These are phyloP conservation scores for Carassius carassius DNA, from an alignment of 2,113 vertebrate species.

Conservation along the genomic window DNA sequence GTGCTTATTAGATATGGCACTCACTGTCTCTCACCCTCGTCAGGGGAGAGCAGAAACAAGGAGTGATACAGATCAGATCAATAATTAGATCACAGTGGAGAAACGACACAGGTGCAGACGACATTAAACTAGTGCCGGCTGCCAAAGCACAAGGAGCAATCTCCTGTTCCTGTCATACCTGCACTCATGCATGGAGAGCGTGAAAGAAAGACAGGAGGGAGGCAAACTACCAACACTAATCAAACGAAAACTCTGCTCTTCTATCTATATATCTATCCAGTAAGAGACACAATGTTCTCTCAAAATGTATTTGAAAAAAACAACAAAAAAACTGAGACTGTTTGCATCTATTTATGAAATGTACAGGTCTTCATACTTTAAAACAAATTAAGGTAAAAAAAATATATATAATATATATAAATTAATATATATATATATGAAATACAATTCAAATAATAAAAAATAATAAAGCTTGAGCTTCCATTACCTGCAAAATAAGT, in stretches of 20 bases:
- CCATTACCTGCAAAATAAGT: too few relatives aligned
- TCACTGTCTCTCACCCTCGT: slow-evolving; percentile 28
- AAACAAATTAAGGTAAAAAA: too few relatives aligned
- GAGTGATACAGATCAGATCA: slow-evolving; percentile 53
- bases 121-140: slow-evolving; percentile 36
- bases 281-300: not conserved
- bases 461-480: too few relatives aligned
- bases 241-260: not conserved
- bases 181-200: slow-evolving; percentile 29
- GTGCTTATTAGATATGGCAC: slow-evolving; percentile 47
- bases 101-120: slow-evolving; percentile 25
- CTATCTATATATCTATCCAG: not conserved
- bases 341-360: too few relatives aligned
- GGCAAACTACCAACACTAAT: not conserved
- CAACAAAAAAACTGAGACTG: too few relatives aligned
- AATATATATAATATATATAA: too few relatives aligned
- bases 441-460: too few relatives aligned
- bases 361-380: too few relatives aligned
- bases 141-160: slow-evolving; percentile 34
- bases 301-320: not conserved
- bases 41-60: slow-evolving; percentile 45
- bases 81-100: slow-evolving; percentile 56
- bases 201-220: not conserved
- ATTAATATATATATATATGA: too few relatives aligned
- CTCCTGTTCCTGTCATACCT: slow-evolving; percentile 30